phyloP scores from a whole-genome alignment of 2,113 vertebrate species.

The Esox niger region DNA sequence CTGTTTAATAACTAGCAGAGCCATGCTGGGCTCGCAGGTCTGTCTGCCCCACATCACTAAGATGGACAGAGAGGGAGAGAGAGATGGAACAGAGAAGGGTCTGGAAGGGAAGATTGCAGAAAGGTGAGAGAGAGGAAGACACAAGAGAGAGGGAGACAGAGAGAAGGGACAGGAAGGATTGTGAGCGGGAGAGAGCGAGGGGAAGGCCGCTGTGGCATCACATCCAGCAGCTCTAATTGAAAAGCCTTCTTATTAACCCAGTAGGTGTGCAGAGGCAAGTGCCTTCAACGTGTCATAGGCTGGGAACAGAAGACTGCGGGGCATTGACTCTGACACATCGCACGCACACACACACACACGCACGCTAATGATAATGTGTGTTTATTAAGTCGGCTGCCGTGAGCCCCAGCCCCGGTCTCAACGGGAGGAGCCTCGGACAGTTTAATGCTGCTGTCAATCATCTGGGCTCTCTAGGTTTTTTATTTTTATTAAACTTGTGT shows the following conservation, averaged over 20 bases:
- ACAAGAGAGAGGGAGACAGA: not conserved
- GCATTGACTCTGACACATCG: not conserved
- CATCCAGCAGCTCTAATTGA: constrained; percentile 45
- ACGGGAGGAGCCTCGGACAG: constrained; percentile 19
- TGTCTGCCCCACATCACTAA: not conserved
- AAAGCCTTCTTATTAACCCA: constrained; percentile 49
- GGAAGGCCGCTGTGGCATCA: constrained; percentile 34
- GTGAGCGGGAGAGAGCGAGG: constrained; percentile 5
- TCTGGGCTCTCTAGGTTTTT: constrained; percentile 1
- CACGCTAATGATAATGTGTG: constrained; percentile 28
- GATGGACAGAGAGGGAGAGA: not conserved
- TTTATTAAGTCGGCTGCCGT: constrained; percentile 14
- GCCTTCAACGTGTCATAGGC: constrained; percentile 22
- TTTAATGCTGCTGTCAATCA: constrained; percentile 28
- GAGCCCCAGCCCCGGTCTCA: constrained; percentile 11
- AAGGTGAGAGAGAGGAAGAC: not conserved
- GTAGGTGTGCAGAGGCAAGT: constrained; percentile 31
- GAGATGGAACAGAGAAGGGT: too few relatives aligned
- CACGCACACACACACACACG: constrained; percentile 15
- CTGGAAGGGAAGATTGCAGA: too few relatives aligned
- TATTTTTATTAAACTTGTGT: too few relatives aligned
- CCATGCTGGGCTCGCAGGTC: constrained; percentile 13
- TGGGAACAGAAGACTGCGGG: constrained; percentile 15
- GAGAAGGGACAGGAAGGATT: not conserved
- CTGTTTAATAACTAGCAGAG: not conserved